Evolutionary conservation across 1,140 invertebrate genomes (phyloP).

Genomic region (Aphelinus certus): DNA sequence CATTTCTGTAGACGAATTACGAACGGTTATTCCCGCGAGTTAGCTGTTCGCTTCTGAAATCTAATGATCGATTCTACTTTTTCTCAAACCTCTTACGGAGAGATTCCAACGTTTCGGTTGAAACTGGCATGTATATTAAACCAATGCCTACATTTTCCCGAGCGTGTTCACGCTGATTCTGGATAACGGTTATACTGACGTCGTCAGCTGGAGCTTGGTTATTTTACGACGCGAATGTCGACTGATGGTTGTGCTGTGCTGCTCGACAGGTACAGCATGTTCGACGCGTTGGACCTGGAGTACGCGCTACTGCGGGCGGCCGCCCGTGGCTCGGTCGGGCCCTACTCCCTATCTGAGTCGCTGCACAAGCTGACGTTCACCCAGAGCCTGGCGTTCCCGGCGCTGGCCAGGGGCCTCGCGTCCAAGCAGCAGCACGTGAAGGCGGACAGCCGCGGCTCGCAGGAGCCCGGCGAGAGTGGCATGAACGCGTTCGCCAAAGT

Average conservation of each 20-base stretch:
- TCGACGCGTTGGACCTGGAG: slow-evolving; percentile 77
- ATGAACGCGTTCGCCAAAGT: slow-evolving; percentile 77
- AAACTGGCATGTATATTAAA: too few relatives aligned
- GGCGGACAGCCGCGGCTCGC: slow-evolving; percentile 62
- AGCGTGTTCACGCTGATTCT: too few relatives aligned
- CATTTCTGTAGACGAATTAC: too few relatives aligned
- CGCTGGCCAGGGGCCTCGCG: slow-evolving; percentile 74
- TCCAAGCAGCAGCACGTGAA: slow-evolving; percentile 64
- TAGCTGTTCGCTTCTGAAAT: too few relatives aligned
- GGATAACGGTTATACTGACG: too few relatives aligned
- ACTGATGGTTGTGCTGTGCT: neutral
- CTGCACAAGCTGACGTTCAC: slow-evolving; percentile 81
- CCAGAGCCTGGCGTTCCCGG: slow-evolving; percentile 78
- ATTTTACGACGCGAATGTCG: too few relatives aligned
- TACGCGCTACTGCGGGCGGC: slow-evolving; percentile 75
- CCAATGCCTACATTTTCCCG: too few relatives aligned
- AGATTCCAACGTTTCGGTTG: too few relatives aligned
- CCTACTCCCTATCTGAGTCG: slow-evolving; percentile 77
- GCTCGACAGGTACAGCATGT: slow-evolving; percentile 70
- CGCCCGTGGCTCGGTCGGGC: slow-evolving; percentile 75
- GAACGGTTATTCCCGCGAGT: too few relatives aligned
- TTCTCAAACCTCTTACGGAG: neutral
- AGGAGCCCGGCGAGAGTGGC: slow-evolving; percentile 71
- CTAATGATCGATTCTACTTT: too few relatives aligned
- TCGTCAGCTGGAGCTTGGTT: too few relatives aligned